Conservation (phyloP, 2,888 invertebrate species). For the Leucophenga maculata region DNA sequence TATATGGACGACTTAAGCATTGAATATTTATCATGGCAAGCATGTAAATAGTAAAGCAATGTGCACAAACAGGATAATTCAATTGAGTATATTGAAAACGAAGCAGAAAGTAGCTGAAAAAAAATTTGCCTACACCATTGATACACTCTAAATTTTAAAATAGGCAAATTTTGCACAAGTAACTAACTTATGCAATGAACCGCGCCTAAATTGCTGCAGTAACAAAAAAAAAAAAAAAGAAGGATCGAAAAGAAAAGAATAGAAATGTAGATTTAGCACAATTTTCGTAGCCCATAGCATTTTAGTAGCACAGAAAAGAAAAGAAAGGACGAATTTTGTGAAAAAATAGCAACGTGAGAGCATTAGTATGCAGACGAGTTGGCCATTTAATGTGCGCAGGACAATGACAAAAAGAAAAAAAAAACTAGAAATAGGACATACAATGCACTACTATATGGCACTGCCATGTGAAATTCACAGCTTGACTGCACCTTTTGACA, state of each 20-base stretch:
- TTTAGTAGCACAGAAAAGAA: background rate
- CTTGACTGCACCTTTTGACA: no score
- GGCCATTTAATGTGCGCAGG: no score
- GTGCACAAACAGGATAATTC: background rate
- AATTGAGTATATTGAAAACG: background rate
- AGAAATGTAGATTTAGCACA: background rate
- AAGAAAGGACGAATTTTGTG: no score
- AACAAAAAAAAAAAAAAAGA: background rate
- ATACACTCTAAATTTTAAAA: no score
- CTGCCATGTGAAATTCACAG: no score
- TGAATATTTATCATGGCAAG: constrained; percentile 17
- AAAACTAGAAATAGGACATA: no score
- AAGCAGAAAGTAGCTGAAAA: background rate
- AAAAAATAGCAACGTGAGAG: background rate
- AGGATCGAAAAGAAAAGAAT: background rate
- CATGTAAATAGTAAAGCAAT: background rate
- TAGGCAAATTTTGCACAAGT: no score
- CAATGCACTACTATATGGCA: no score
- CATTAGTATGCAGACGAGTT: constrained; percentile 1
- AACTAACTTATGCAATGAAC: no score
- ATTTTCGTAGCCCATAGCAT: background rate
- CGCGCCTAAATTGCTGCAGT: no score
- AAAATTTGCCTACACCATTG: no score
- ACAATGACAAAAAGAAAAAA: no score
- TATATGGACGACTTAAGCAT: constrained; percentile 23